Percentiles rank a stretch among this genome's conserved stretches.
Conservation (phyloP, 2,797 vertebrate genomes). For the Brachymystax lenok region DNA sequence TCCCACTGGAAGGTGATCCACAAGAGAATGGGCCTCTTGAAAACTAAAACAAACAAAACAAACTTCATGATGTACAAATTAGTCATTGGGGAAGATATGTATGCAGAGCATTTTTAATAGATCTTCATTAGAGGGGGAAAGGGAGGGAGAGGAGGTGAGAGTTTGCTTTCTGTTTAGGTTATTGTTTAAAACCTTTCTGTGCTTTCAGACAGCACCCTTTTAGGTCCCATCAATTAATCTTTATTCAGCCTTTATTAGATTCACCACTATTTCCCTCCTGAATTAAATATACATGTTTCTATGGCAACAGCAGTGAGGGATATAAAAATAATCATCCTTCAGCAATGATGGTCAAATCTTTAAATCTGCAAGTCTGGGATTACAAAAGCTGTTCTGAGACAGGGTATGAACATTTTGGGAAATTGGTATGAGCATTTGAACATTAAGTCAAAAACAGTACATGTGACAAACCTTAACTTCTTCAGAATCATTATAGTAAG, state of each 20-base stretch:
- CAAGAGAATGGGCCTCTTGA: not conserved
- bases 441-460: not conserved
- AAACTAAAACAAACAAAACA: not conserved
- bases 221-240: conserved; percentile 7
- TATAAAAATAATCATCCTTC: conserved; percentile 33
- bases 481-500: too few species aligned
- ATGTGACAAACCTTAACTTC: not conserved
- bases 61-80: not conserved
- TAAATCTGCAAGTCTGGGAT: not conserved
- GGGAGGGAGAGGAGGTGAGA: not conserved
- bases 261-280: conserved; percentile 18
- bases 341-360: conserved; percentile 1
- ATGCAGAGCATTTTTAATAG: not conserved
- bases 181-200: conserved; percentile 6
- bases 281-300: conserved; percentile 44
- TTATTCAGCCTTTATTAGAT: conserved; percentile 17
- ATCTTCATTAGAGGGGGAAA: not conserved
- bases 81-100: not conserved
- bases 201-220: not conserved
- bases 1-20: not conserved
- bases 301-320: conserved; percentile 23
- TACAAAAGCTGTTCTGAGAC: not conserved
- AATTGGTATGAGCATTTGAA: not conserved
- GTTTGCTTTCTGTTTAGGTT: not conserved
- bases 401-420: not conserved